These are phyloP conservation scores for Drosophila tripunctata DNA, from an alignment of 2,888 invertebrate genomes.

Conservation along the genomic window DNA sequence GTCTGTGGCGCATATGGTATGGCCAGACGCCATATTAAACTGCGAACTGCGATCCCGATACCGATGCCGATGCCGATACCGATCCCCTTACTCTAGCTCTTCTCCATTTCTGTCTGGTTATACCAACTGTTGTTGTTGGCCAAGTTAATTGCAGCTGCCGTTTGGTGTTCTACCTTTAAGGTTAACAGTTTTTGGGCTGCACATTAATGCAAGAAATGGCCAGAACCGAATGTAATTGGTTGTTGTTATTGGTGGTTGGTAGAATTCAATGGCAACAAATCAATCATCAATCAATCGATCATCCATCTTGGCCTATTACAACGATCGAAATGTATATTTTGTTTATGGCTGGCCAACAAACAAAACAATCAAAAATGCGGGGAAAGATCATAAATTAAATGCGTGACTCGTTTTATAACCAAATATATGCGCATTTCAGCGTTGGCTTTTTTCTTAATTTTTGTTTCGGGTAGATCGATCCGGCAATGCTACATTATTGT, in stretches of 20 bases:
- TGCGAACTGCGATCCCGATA: conserved; percentile 5
- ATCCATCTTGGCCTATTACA: conserved; percentile 46
- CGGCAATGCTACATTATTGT: conserved; percentile 65
- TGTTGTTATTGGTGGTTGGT: conserved; percentile 13
- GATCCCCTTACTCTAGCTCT: background rate
- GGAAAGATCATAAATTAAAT: conserved; percentile 72
- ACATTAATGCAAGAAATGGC: conserved; percentile 52
- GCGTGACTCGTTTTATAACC: conserved; percentile 37
- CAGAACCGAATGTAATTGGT: conserved; percentile 32
- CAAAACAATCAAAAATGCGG: conserved; percentile 50
- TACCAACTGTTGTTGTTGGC: background rate
- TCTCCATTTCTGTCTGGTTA: background rate
- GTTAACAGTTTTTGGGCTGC: conserved; percentile 50
- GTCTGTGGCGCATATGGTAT: conserved; percentile 63
- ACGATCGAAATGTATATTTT: conserved; percentile 49
- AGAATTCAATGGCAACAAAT: conserved; percentile 61
- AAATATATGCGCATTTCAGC: conserved; percentile 48
- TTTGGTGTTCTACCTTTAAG: conserved; percentile 35
- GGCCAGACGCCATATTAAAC: conserved; percentile 69
- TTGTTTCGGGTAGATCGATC: background rate
- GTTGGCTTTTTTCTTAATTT: background rate
- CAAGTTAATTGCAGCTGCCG: conserved; percentile 58
- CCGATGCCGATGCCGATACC: too few relatives aligned
- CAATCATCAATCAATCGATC: conserved; percentile 78
- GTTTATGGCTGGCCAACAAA: conserved; percentile 38